A percentile compares a stretch with the other conserved stretches of the same genome.
Evolutionary conservation across 2,888 invertebrate species (phyloP).

Genomic region (Hetaerina titia): DNA sequence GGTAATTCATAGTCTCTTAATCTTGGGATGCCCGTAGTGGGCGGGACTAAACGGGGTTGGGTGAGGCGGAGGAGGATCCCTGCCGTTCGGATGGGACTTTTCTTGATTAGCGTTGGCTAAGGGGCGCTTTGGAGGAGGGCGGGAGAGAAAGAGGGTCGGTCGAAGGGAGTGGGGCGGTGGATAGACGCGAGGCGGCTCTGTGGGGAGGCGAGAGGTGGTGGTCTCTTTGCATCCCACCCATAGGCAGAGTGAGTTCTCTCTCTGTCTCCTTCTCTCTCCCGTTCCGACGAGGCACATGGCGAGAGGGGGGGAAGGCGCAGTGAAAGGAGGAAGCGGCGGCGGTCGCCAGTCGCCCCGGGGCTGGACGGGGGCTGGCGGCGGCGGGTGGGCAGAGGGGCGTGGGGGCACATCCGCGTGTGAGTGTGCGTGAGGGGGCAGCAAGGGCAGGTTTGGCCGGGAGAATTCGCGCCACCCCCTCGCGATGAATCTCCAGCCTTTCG

Average conservation of each 20-base stretch:
- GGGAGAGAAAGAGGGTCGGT: neutral
- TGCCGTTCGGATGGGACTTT: neutral
- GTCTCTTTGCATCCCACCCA: neutral
- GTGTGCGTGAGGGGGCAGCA: neutral
- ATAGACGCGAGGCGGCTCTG: neutral
- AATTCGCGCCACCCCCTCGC: neutral
- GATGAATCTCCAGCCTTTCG: neutral
- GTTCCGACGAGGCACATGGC: neutral
- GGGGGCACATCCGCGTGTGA: neutral
- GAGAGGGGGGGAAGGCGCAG: neutral
- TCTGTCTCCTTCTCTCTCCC: neutral
- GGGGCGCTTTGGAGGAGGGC: neutral
- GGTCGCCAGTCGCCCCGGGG: neutral
- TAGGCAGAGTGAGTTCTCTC: too few relatives aligned
- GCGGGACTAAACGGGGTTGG: neutral
- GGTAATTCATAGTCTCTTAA: neutral
- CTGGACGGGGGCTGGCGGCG: neutral
- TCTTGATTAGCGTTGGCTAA: neutral
- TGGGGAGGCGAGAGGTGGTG: neutral
- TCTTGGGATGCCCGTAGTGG: too few relatives aligned
- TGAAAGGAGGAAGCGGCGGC: constrained; percentile 52
- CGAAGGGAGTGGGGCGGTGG: neutral
- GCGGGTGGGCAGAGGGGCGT: constrained; percentile 17
- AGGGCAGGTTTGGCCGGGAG: neutral
- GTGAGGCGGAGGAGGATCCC: neutral